Evolutionary conservation across 2,797 vertebrate species (phyloP).

Genomic region (Pempheris klunzingeri): DNA sequence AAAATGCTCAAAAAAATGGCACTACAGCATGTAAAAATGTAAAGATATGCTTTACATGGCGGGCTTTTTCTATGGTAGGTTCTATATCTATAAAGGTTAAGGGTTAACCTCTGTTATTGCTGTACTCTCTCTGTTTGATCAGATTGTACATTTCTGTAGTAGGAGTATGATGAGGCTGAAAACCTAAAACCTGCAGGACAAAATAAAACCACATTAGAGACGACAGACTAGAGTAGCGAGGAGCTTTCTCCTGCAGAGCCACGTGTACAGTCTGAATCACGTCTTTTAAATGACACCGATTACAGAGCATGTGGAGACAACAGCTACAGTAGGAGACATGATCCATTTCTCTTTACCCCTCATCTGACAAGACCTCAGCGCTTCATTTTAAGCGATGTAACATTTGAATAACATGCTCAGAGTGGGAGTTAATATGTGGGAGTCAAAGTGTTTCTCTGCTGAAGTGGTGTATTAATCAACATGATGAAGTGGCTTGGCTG

Average conservation of each 20-base stretch:
- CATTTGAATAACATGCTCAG: neutral
- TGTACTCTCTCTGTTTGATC: neutral
- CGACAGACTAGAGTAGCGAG: neutral
- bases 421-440: slow-evolving; percentile 9
- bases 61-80: too few relatives aligned
- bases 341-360: neutral
- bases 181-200: neutral
- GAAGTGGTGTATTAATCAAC: slow-evolving; percentile 16
- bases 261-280: neutral
- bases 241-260: neutral
- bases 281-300: neutral
- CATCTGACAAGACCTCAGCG: neutral
- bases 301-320: neutral
- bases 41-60: too few relatives aligned
- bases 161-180: slow-evolving; percentile 1
- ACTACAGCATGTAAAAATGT: too few relatives aligned
- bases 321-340: neutral
- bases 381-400: neutral
- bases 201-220: neutral
- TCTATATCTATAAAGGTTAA: too few relatives aligned
- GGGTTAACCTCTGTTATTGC: neutral
- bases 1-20: too few relatives aligned
- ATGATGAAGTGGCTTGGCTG: slow-evolving; percentile 7
- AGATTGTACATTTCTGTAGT: neutral
- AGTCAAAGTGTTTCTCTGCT: neutral